These are phyloP conservation scores for Vidua macroura DNA, from an alignment of 2,113 vertebrate genomes.

Conservation along the genomic window DNA sequence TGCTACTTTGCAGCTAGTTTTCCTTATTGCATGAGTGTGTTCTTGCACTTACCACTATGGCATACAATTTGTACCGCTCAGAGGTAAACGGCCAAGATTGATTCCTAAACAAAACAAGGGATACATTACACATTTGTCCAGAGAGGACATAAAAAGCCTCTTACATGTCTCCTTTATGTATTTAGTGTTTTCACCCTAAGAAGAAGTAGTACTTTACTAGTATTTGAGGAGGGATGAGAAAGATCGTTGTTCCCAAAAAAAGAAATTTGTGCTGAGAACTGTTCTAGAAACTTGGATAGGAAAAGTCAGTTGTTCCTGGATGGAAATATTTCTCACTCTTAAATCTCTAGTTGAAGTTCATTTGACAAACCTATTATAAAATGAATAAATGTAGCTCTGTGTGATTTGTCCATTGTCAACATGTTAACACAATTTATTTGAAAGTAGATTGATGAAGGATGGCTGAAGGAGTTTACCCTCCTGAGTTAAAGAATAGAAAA, in stretches of 20 bases:
- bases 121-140: conserved; percentile 53
- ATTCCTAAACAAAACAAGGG: conserved; percentile 59
- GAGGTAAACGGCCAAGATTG: conserved; percentile 58
- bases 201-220: conserved; percentile 45
- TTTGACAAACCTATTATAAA: conserved; percentile 85
- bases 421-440: conserved; percentile 83
- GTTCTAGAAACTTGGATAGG: conserved; percentile 62
- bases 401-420: conserved; percentile 86
- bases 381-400: conserved; percentile 80
- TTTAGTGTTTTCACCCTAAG: conserved; percentile 39
- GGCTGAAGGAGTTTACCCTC: conserved; percentile 83
- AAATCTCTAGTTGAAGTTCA: conserved; percentile 75
- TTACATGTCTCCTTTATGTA: conserved; percentile 37
- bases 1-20: conserved; percentile 54
- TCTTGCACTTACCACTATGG: conserved; percentile 54
- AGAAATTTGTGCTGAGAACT: conserved; percentile 43
- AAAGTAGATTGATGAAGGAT: conserved; percentile 82
- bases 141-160: conserved; percentile 61
- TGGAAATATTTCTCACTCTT: conserved; percentile 75
- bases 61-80: conserved; percentile 70
- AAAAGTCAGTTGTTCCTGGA: conserved; percentile 68
- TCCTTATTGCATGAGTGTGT: conserved; percentile 53
- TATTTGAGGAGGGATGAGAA: conserved; percentile 19
- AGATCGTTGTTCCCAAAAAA: background rate
- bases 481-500: conserved; percentile 84